Percentiles rank a stretch among this genome's conserved stretches.
These are phyloP conservation scores for Elmis aenea DNA, from an alignment of 2,888 invertebrate species.

Conservation along the genomic window DNA sequence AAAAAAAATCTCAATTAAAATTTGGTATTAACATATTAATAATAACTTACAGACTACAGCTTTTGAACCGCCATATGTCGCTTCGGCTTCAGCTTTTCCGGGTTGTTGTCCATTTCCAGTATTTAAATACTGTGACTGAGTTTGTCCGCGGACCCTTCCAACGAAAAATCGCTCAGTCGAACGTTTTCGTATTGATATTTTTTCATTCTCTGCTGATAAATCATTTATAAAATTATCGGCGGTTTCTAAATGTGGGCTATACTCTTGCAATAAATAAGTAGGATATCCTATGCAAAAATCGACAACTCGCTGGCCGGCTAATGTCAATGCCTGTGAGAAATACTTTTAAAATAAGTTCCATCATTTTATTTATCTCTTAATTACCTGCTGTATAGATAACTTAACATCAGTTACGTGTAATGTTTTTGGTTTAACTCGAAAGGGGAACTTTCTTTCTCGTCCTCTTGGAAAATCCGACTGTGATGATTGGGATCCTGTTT, in stretches of 20 bases:
- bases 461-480: conserved; percentile 29
- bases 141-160: conserved; percentile 65
- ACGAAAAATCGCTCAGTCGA: conserved; percentile 35
- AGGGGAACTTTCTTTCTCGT: conserved; percentile 18
- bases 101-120: conserved; percentile 50
- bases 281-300: conserved; percentile 48
- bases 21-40: conserved; percentile 29
- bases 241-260: conserved; percentile 20
- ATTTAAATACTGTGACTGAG: conserved; percentile 78
- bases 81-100: conserved; percentile 79
- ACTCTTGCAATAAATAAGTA: conserved; percentile 42
- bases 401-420: conserved; percentile 37
- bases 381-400: conserved; percentile 47
- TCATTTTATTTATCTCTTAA: conserved; percentile 7
- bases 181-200: conserved; percentile 27
- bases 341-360: conserved; percentile 2
- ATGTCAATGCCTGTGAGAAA: conserved; percentile 41
- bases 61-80: conserved; percentile 64
- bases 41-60: conserved; percentile 63
- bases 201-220: conserved; percentile 1
- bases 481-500: conserved; percentile 17
- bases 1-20: conserved; percentile 28
- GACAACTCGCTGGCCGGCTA: conserved; percentile 47
- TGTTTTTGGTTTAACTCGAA: conserved; percentile 25
- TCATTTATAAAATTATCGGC: conserved; percentile 3